These are phyloP conservation scores for Anabas testudineus DNA, from an alignment of 2,797 vertebrate genomes.

Conservation along the genomic window DNA sequence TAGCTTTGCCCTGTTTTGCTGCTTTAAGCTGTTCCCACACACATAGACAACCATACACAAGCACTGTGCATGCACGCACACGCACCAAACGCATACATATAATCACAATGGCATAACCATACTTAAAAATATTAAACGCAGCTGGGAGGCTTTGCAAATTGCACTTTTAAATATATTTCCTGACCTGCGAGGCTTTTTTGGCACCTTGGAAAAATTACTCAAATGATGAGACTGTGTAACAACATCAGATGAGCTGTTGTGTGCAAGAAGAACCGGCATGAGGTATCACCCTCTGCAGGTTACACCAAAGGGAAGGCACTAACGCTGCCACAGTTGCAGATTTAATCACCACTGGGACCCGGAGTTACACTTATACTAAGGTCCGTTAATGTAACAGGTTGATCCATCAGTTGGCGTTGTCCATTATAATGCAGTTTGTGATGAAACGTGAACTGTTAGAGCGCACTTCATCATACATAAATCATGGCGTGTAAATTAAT, in stretches of 20 bases:
- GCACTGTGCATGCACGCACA: background rate
- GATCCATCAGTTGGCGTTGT: background rate
- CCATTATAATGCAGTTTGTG: conserved; percentile 5
- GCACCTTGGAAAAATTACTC: conserved; percentile 65
- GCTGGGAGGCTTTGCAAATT: conserved; percentile 59
- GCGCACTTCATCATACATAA: conserved; percentile 12
- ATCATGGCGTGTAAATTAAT: conserved; percentile 21
- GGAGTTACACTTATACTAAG: conserved; percentile 22
- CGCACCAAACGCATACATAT: conserved; percentile 40
- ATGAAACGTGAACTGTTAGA: conserved; percentile 5
- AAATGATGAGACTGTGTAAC: conserved; percentile 70
- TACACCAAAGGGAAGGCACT: conserved; percentile 21
- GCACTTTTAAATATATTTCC: conserved; percentile 64
- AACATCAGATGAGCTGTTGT: conserved; percentile 45
- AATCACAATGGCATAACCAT: conserved; percentile 62
- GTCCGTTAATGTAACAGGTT: conserved; percentile 12
- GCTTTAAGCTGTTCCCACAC: conserved; percentile 61
- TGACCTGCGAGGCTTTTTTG: conserved; percentile 60
- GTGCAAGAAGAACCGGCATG: conserved; percentile 43
- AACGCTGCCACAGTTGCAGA: conserved; percentile 23
- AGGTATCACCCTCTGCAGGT: conserved; percentile 42
- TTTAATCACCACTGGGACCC: conserved; percentile 50
- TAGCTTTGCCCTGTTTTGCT: conserved; percentile 58
- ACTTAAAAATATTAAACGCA: conserved; percentile 76
- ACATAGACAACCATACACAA: conserved; percentile 18